A percentile compares a stretch with the other conserved stretches of the same genome.
These are phyloP conservation scores for Calephelis perditalis DNA, from an alignment of 2,888 invertebrate genomes.

Conservation along the genomic window DNA sequence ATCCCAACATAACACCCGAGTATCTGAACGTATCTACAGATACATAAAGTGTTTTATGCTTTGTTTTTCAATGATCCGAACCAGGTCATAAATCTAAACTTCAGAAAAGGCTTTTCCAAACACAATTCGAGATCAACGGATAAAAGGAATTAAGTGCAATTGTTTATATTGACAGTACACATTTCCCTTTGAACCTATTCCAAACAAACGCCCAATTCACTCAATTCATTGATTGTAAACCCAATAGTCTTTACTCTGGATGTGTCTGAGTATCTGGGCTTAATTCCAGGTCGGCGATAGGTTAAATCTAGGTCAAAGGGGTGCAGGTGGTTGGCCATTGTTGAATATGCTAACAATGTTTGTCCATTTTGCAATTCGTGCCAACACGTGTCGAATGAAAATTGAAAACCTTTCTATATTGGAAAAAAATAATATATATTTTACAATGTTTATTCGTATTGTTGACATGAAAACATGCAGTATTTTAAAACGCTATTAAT, in stretches of 20 bases:
- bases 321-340: conserved; percentile 38
- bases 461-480: conserved; percentile 7
- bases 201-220: conserved; percentile 18
- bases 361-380: conserved; percentile 24
- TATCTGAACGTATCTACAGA: no score
- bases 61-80: neutral
- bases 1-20: no score
- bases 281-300: conserved; percentile 48
- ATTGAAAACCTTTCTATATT: conserved; percentile 13
- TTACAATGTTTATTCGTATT: neutral
- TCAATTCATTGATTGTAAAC: conserved; percentile 16
- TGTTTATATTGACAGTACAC: conserved; percentile 5
- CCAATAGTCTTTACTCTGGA: conserved; percentile 17
- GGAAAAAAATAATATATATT: neutral
- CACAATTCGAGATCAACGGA: conserved; percentile 6
- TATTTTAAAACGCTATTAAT: neutral
- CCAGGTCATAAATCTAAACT: neutral
- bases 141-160: conserved; percentile 8
- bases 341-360: conserved; percentile 43
- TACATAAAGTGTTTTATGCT: no score
- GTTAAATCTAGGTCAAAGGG: conserved; percentile 58
- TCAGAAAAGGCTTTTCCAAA: neutral
- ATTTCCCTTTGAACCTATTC: conserved; percentile 14
- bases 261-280: conserved; percentile 28
- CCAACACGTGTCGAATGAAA: conserved; percentile 12